A percentile compares a stretch with the other conserved stretches of the same genome.
phyloP scores from a whole-genome alignment of 2,888 invertebrate species.

The Luperina nickerlii region DNA sequence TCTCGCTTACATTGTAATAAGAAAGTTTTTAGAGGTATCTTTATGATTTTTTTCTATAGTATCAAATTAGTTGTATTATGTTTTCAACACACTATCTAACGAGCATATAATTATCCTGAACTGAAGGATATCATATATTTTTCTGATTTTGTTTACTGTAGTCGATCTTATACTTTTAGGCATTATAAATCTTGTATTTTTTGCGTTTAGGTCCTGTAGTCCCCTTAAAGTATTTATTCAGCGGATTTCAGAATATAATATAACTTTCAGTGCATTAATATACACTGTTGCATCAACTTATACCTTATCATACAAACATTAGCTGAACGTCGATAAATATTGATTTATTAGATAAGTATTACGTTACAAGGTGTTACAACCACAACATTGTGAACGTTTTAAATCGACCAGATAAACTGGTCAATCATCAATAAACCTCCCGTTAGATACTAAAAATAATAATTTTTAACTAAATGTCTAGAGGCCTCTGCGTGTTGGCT shows the following conservation, averaged over 20 bases:
- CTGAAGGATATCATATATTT: too few species aligned
- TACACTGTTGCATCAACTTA: background rate
- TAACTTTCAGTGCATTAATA: background rate
- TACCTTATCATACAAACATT: slow-evolving; percentile 42
- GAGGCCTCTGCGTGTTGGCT: background rate
- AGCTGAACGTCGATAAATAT: slow-evolving; percentile 48
- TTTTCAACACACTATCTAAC: too few species aligned
- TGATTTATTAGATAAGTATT: slow-evolving; percentile 53
- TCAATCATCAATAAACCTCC: slow-evolving; percentile 20
- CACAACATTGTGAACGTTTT: slow-evolving; percentile 29
- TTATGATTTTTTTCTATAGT: too few species aligned
- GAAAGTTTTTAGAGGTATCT: too few species aligned
- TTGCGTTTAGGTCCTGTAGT: too few species aligned
- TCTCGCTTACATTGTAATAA: background rate
- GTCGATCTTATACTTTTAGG: too few species aligned
- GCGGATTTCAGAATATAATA: background rate
- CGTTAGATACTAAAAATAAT: background rate
- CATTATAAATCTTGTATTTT: too few species aligned
- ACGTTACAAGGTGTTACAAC: slow-evolving; percentile 8
- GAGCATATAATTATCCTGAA: too few species aligned
- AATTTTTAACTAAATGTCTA: background rate
- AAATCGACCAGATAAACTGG: slow-evolving; percentile 40
- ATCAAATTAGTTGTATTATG: too few species aligned
- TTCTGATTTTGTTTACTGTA: too few species aligned
- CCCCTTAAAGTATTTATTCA: background rate